Percentiles rank a stretch among this genome's conserved stretches.
Conservation (phyloP, 2,888 invertebrate species). For the Tipula lateralis region DNA sequence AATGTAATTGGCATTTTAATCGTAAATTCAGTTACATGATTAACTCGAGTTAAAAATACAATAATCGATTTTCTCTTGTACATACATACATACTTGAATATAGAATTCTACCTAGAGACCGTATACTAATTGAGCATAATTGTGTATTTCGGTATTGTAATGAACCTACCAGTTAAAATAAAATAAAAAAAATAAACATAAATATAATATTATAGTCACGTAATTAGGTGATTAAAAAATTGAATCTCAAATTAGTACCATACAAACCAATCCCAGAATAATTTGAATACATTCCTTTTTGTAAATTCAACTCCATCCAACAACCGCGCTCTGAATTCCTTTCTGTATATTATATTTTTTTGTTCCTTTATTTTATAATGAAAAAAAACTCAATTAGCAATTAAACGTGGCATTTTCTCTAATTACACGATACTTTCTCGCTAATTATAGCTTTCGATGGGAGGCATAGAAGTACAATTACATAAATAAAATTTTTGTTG, state of each 20-base stretch:
- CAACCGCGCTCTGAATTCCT: background rate
- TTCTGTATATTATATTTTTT: background rate
- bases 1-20: background rate
- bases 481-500: conserved; percentile 6
- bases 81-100: no score
- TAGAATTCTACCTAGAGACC: background rate
- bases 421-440: conserved; percentile 30
- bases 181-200: conserved; percentile 4
- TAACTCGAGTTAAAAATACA: background rate
- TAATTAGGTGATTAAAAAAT: conserved; percentile 30
- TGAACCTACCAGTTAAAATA: background rate
- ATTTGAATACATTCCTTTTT: conserved; percentile 13
- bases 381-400: conserved; percentile 30
- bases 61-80: background rate
- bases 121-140: background rate
- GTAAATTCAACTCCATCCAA: background rate
- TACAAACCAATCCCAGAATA: conserved; percentile 5
- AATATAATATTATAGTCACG: conserved; percentile 28
- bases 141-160: conserved; percentile 11
- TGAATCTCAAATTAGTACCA: conserved; percentile 21
- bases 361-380: conserved; percentile 26
- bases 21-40: background rate
- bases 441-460: conserved; percentile 29
- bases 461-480: conserved; percentile 29
- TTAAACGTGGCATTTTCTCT: conserved; percentile 30